Evolutionary conservation across 2,113 vertebrate species (phyloP).

Genomic region (Grammomys surdaster): DNA sequence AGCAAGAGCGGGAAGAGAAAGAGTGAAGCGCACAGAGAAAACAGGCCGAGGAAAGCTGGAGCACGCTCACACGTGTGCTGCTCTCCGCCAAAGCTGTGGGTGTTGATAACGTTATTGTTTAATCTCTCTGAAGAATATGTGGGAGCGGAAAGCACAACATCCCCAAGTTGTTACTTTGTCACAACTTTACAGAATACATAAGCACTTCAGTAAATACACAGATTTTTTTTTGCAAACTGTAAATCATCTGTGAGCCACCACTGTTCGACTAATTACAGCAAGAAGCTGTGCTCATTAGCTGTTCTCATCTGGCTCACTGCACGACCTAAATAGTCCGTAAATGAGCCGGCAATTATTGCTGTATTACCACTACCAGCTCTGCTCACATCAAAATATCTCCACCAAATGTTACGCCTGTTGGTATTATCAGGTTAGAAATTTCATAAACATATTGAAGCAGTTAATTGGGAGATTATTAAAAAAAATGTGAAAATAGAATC

Average conservation of each 20-base stretch:
- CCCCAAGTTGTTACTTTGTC: slow-evolving; percentile 80
- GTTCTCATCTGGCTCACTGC: slow-evolving; percentile 95
- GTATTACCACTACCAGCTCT: slow-evolving; percentile 91
- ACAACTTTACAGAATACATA: slow-evolving; percentile 85
- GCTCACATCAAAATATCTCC: slow-evolving; percentile 92
- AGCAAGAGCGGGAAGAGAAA: not conserved
- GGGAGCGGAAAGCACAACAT: slow-evolving; percentile 83
- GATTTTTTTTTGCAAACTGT: slow-evolving; percentile 88
- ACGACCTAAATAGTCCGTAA: slow-evolving; percentile 96
- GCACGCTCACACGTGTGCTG: slow-evolving; percentile 50
- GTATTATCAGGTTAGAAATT: slow-evolving; percentile 91
- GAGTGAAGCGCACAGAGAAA: slow-evolving; percentile 29
- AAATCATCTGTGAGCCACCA: slow-evolving; percentile 94
- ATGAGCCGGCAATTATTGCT: slow-evolving; percentile 96
- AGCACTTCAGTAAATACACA: slow-evolving; percentile 87
- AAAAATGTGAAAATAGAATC: slow-evolving; percentile 87
- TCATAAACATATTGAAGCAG: slow-evolving; percentile 90
- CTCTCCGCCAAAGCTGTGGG: slow-evolving; percentile 64
- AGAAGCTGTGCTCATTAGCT: slow-evolving; percentile 97
- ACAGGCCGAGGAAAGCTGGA: slow-evolving; percentile 43
- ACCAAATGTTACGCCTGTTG: slow-evolving; percentile 92
- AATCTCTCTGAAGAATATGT: slow-evolving; percentile 76
- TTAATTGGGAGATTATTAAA: slow-evolving; percentile 91
- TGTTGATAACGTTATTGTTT: slow-evolving; percentile 77
- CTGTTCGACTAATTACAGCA: slow-evolving; percentile 95